Percentiles rank a stretch among this genome's conserved stretches.
Conservation (phyloP, 2,113 vertebrate genomes). For the Hemicordylus capensis region DNA sequence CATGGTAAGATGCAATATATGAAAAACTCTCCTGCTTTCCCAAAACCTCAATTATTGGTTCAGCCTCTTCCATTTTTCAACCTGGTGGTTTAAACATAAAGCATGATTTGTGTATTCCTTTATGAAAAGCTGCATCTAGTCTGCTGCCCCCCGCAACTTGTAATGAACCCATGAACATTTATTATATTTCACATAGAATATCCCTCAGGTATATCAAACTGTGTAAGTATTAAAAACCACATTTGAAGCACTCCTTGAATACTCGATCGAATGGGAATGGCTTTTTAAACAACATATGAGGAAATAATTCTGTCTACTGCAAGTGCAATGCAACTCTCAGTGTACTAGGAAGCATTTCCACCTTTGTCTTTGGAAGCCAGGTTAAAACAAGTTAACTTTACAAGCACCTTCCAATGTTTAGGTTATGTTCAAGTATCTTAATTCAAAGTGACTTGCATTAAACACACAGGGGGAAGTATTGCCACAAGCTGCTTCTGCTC, state of each 20-base stretch:
- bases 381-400: not conserved
- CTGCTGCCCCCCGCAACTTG: no score
- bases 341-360: not conserved
- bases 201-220: accelerated
- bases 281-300: not conserved
- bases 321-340: not conserved
- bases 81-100: no score
- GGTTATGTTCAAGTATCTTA: not conserved
- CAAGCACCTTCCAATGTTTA: not conserved
- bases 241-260: not conserved
- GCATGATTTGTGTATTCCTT: no score
- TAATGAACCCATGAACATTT: accelerated
- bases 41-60: accelerated
- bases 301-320: not conserved
- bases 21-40: accelerated
- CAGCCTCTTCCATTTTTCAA: no score
- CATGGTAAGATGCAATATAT: not conserved
- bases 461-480: no score
- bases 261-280: accelerated
- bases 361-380: not conserved
- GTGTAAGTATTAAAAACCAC: not conserved
- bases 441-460: not conserved
- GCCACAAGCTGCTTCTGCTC: no score
- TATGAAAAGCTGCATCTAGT: no score
- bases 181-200: accelerated